Conservation (phyloP, 2,113 vertebrate species). For the Equus przewalskii region DNA sequence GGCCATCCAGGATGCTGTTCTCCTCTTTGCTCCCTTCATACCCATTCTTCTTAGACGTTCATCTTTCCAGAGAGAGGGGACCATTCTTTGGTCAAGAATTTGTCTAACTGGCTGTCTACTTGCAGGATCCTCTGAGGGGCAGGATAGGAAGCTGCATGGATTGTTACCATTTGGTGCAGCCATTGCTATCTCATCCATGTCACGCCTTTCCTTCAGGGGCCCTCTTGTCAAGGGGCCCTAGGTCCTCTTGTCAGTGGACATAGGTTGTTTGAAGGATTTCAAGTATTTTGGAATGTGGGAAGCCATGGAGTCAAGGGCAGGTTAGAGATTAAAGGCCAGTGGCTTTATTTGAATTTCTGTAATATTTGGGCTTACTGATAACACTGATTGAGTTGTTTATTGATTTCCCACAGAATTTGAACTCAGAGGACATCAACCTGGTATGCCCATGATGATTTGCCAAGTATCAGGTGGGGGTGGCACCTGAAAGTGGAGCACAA, state of each 20-base stretch:
- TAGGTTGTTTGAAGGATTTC: background rate
- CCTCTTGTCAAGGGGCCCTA: background rate
- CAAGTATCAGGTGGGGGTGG: background rate
- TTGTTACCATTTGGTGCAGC: fast-evolving
- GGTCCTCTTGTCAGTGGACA: background rate
- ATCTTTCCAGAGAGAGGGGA: background rate
- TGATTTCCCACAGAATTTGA: background rate
- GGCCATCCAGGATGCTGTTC: background rate
- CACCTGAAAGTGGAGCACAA: fast-evolving
- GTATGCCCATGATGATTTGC: background rate
- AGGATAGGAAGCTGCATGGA: background rate
- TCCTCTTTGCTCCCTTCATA: background rate
- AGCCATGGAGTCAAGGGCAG: background rate
- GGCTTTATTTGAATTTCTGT: background rate
- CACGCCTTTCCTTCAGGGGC: background rate
- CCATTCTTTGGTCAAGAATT: background rate
- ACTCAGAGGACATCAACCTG: background rate
- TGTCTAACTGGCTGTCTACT: background rate
- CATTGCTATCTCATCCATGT: too few species aligned
- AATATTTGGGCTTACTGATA: background rate
- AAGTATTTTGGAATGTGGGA: background rate
- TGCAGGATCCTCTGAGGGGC: background rate
- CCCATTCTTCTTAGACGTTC: background rate
- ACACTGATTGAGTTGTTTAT: background rate
- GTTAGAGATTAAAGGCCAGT: background rate